Conservation (phyloP, 2,888 invertebrate genomes). For the Temnothorax ravouxi region DNA sequence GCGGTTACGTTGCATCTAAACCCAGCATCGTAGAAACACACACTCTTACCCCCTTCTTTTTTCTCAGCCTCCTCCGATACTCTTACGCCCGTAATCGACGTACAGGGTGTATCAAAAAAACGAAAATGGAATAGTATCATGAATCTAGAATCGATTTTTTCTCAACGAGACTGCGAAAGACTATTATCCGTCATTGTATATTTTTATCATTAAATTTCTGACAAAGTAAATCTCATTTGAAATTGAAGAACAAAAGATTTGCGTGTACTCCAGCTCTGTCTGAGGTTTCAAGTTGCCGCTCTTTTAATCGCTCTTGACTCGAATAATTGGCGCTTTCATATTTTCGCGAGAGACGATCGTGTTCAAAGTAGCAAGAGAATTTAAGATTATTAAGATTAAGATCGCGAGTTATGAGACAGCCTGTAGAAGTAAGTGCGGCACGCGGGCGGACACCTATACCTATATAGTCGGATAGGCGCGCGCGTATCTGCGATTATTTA, state of each 20-base stretch:
- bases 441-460: conserved; percentile 38
- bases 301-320: background rate
- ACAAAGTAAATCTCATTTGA: background rate
- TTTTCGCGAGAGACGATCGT: background rate
- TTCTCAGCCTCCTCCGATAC: conserved; percentile 53
- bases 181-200: background rate
- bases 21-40: conserved; percentile 68
- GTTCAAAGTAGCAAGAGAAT: background rate
- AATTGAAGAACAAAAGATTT: background rate
- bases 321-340: background rate
- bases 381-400: conserved; percentile 15
- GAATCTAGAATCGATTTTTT: background rate
- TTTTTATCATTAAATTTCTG: background rate
- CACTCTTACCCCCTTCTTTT: conserved; percentile 50
- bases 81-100: background rate
- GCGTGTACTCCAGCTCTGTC: background rate
- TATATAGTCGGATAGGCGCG: conserved; percentile 19
- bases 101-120: conserved; percentile 38
- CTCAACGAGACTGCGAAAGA: background rate
- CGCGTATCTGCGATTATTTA: conserved; percentile 67
- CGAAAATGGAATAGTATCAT: background rate
- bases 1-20: conserved; percentile 68
- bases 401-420: conserved; percentile 39
- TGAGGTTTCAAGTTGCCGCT: background rate
- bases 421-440: conserved; percentile 48